These are phyloP conservation scores for Remorina albescens DNA, from an alignment of 2,797 vertebrate genomes.

Conservation along the genomic window DNA sequence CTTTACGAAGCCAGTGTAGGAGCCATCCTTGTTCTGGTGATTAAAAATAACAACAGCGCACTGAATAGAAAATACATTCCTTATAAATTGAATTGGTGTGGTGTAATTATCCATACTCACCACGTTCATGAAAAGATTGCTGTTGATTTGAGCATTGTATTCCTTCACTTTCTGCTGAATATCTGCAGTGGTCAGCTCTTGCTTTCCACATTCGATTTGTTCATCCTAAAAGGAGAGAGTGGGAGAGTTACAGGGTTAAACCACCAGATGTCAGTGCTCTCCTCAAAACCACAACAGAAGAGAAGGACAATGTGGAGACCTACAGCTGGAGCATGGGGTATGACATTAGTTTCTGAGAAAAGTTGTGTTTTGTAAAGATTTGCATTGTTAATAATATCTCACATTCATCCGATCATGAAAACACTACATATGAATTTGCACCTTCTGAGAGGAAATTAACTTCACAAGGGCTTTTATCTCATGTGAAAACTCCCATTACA, in stretches of 20 bases:
- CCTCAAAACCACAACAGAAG: constrained; percentile 15
- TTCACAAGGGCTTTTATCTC: neutral
- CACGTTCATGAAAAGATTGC: constrained; percentile 98
- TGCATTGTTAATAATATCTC: neutral
- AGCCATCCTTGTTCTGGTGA: constrained; percentile 92
- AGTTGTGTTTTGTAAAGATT: neutral
- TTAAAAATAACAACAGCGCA: constrained; percentile 1
- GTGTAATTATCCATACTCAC: constrained; percentile 74
- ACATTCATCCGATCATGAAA: neutral
- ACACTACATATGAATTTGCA: neutral
- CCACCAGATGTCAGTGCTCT: constrained; percentile 65
- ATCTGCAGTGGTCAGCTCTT: constrained; percentile 87
- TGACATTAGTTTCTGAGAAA: neutral
- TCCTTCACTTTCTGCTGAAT: constrained; percentile 94
- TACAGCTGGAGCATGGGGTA: fast-evolving
- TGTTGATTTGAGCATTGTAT: constrained; percentile 96
- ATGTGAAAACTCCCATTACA: neutral
- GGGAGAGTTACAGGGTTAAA: constrained; percentile 40
- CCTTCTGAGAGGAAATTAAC: neutral
- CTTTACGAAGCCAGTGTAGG: constrained; percentile 96
- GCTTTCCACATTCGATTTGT: constrained; percentile 84
- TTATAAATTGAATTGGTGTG: neutral
- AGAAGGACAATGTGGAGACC: neutral
- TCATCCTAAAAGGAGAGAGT: constrained; percentile 87
- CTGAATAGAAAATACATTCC: neutral